Base-by-base conservation (phyloP, 1,140 invertebrate species). In the Drosophila tropicalis region DNA sequence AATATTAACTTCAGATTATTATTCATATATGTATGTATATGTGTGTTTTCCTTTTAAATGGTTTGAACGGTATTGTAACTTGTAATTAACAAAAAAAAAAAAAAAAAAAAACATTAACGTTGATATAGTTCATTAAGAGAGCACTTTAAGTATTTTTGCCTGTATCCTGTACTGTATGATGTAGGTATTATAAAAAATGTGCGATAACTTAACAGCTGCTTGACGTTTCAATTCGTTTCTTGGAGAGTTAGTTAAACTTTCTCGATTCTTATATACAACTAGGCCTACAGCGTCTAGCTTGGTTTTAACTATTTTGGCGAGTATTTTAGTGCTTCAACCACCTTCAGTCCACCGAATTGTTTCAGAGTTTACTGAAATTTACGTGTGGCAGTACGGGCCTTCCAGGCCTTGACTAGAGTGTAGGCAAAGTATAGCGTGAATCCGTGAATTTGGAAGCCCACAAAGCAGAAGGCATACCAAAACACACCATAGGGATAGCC, bases 391-490 rank as follows among this genome's bases (percentile, higher is more conserved):
- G 96, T 95, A 91, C 96, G 93, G 9, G 96, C 94, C 92, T 95
- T 96, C 98, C 98, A 99, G 22, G 97, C 97, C 67, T 94, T 94
- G 44, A 98, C 93, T 44, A 99, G 94, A 91, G 97, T 97, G 92
- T 95, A 96, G 1, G 97, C 95, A 93, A 99, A 99, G 91, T 96
- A 96, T 10, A 99, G 92, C 55, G 97, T 97, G 92, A 99, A 98
- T 32, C 94, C 93, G 92, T 99, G 98, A 54, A 99, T 95, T 94
- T 99, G 98, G 29, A 97, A 94, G 15, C 97, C 97, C 2, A 98
- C 91, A 17, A 97, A 92, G 58, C 99, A 95, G 93, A 99, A 99
- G 55, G 95, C 96, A 92, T 98, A 98, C 98, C 98, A 99, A 65
- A 99, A 93, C 17, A 99, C 92, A 32, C 97, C 97, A 91, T 98